phyloP scores from a whole-genome alignment of 2,888 invertebrate species.

The Azorinus chamasolen region DNA sequence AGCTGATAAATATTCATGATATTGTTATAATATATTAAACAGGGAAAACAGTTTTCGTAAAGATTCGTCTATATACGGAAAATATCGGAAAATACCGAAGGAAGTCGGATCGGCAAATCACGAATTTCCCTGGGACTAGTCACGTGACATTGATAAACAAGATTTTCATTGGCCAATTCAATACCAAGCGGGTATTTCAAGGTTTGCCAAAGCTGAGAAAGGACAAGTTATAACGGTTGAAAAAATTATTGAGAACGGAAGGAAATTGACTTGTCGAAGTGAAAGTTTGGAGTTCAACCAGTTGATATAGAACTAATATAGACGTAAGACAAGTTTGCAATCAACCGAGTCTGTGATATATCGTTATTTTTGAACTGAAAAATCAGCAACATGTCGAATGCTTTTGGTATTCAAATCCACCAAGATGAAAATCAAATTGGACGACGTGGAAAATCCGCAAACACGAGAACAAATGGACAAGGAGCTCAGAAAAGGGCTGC shows the following conservation, averaged over 20 bases:
- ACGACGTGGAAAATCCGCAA: constrained; percentile 66
- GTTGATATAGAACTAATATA: constrained; percentile 3
- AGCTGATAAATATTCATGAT: no score
- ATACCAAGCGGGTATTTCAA: constrained; percentile 82
- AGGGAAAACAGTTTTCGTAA: no score
- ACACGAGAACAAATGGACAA: constrained; percentile 60
- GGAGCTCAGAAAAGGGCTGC: constrained; percentile 78
- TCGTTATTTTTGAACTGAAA: constrained; percentile 4
- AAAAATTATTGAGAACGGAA: constrained; percentile 12
- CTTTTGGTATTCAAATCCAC: constrained; percentile 61
- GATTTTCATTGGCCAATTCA: constrained; percentile 77
- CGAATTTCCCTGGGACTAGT: constrained; percentile 4
- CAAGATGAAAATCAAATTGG: constrained; percentile 69
- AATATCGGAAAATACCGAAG: constrained; percentile 4
- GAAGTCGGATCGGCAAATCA: neutral
- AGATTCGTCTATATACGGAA: no score
- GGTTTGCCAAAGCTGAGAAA: constrained; percentile 63
- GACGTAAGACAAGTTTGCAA: neutral
- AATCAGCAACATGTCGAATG: constrained; percentile 66
- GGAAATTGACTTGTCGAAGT: neutral
- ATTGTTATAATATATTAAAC: no score
- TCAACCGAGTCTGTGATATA: constrained; percentile 7
- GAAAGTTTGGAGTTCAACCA: constrained; percentile 1
- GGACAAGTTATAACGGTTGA: constrained; percentile 36
- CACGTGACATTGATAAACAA: constrained; percentile 54